Base-by-base conservation (phyloP, 2,797 vertebrate genomes). In the Gymnoscopelus microlampas region DNA sequence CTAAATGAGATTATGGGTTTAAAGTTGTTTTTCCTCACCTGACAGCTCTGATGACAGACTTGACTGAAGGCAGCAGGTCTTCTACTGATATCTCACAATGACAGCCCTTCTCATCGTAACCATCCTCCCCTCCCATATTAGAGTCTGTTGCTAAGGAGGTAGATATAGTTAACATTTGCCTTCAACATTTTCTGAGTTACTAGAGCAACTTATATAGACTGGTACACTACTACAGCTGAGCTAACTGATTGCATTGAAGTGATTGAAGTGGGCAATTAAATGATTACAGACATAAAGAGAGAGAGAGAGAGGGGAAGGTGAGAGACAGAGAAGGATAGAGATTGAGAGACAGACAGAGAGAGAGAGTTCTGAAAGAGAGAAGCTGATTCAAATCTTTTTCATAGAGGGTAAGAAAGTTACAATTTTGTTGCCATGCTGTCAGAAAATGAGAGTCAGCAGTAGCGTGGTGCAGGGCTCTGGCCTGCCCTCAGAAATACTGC, bases 81-180 rank as follows among this genome's bases (percentile, higher is more conserved):
- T 98, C 97, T 66, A 97, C 95, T 0, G 96, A 97, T 79, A 99
- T 95, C 57, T 98, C 97, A 61, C 97, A 98, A 82, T 98, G 97
- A 84, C 97, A 98, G 73, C 96, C 96, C 88, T 95, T 97, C 19
- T 98, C 97, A 78, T 98, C 98, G 7, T 95, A 96, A 12, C 92
- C 91, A 24, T 99, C 98, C 44, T 99, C 98, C 2, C 89, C 93
- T 63, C 94, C 93, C 67, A 97, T 89, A 69, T 92, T 95, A 53
- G 95, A 95, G 78, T 99, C 97, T 79, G 95, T 96, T 97, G 90
- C 72, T 80, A 10, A 44, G 9, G 39, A 44, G 39, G 39, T 44
- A 44, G 39, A 44, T 44, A 44, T 0, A 10, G 39, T 44, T 44
- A 44, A 44, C 39, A 44, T 44, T 35, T 5, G 32, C 32, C 32